A percentile compares a stretch with the other conserved stretches of the same genome.
Evolutionary conservation across 2,888 invertebrate genomes (phyloP).

Genomic region (Rutpela maculata): DNA sequence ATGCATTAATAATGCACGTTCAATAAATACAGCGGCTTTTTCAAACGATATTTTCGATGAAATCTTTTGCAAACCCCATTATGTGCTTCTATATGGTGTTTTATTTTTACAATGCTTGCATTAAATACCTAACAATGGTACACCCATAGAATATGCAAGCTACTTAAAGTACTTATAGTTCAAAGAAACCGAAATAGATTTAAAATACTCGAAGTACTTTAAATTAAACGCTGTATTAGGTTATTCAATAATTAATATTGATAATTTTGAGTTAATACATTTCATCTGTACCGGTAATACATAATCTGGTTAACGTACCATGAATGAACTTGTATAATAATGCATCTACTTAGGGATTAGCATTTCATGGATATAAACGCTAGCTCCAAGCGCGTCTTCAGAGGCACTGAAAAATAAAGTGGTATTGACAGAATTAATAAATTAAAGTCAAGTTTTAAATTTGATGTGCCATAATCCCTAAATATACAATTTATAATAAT

Average conservation of each 20-base stretch:
- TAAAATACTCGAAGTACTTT: constrained; percentile 48
- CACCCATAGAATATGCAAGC: constrained; percentile 57
- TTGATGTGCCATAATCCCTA: not conserved
- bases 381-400: not conserved
- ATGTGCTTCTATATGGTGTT: constrained; percentile 58
- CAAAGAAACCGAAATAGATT: constrained; percentile 55
- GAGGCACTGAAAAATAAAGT: not conserved
- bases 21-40: constrained; percentile 52
- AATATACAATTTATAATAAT: constrained; percentile 16
- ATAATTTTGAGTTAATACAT: constrained; percentile 40
- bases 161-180: constrained; percentile 49
- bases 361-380: not conserved
- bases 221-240: constrained; percentile 46
- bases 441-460: constrained; percentile 3
- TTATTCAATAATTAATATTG: constrained; percentile 44
- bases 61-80: constrained; percentile 58
- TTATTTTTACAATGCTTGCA: constrained; percentile 60
- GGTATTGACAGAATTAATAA: constrained; percentile 3
- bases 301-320: constrained; percentile 18
- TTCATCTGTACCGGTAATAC: constrained; percentile 28
- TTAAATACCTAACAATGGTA: constrained; percentile 60
- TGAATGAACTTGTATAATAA: constrained; percentile 15
- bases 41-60: constrained; percentile 59
- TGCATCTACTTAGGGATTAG: constrained; percentile 6
- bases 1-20: constrained; percentile 47